These are phyloP conservation scores for Autographa pulchrina DNA, from an alignment of 2,888 invertebrate genomes.

Conservation along the genomic window DNA sequence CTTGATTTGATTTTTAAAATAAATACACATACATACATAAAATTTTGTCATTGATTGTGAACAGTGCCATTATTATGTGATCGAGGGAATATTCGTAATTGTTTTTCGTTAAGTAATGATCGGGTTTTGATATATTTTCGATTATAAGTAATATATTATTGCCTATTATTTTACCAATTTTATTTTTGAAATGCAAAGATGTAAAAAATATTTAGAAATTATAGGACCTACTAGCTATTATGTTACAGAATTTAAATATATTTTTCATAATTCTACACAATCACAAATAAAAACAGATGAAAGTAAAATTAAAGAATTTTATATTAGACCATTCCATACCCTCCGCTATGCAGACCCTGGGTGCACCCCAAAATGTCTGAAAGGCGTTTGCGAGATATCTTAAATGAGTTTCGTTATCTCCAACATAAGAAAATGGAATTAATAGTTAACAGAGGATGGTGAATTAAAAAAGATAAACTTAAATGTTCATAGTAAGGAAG, in stretches of 20 bases:
- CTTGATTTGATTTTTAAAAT: too few relatives aligned
- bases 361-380: constrained; percentile 86
- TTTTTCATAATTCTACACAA: background rate
- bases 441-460: constrained; percentile 85
- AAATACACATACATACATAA: background rate
- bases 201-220: too few relatives aligned
- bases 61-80: too few relatives aligned
- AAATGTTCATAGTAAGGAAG: constrained; percentile 49
- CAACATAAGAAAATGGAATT: constrained; percentile 86
- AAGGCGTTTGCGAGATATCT: constrained; percentile 86
- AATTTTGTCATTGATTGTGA: too few relatives aligned
- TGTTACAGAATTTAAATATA: too few relatives aligned
- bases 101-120: too few relatives aligned
- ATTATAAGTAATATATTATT: too few relatives aligned
- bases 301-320: background rate
- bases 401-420: constrained; percentile 89
- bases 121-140: too few relatives aligned
- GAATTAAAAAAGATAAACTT: constrained; percentile 74
- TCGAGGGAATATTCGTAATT: too few relatives aligned
- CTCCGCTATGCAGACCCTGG: constrained; percentile 65
- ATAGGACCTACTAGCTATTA: too few relatives aligned
- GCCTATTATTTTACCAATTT: too few relatives aligned
- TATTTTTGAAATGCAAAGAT: too few relatives aligned
- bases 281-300: background rate
- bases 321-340: constrained; percentile 58